Percentiles rank a stretch among this genome's conserved stretches.
phyloP scores from a whole-genome alignment of 2,113 vertebrate species.

The Scytalopus superciliaris region DNA sequence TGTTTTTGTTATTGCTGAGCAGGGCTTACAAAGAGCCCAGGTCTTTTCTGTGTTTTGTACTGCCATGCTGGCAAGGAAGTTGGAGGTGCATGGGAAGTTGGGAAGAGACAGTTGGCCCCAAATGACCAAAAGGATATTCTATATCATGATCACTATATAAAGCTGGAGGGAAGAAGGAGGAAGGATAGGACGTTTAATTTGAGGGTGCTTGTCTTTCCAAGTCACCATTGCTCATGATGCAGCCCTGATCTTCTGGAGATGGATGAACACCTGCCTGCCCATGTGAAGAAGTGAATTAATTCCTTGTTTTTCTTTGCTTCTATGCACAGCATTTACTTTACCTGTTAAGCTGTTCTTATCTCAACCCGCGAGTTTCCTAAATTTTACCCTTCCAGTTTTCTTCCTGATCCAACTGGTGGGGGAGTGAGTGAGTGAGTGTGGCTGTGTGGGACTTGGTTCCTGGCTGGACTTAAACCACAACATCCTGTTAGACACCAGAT shows the following conservation, averaged over 20 bases:
- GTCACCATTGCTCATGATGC: background rate
- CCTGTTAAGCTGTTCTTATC: background rate
- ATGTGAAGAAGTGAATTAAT: background rate
- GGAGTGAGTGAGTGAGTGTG: background rate
- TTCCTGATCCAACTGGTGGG: background rate
- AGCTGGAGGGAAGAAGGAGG: background rate
- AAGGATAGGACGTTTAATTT: background rate
- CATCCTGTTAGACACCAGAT: no score
- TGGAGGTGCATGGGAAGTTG: background rate
- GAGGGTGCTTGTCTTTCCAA: background rate
- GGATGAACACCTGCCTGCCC: background rate
- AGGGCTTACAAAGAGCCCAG: background rate
- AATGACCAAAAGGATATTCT: background rate
- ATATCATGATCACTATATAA: background rate
- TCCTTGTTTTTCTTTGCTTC: background rate
- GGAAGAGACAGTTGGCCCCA: background rate
- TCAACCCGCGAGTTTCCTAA: background rate
- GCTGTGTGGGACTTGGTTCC: background rate
- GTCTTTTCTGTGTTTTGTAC: background rate
- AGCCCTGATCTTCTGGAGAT: background rate
- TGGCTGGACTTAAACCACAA: background rate
- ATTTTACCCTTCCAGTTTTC: background rate
- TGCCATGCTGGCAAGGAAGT: accelerated
- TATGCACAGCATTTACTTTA: background rate
- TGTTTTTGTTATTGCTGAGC: background rate